Base-by-base conservation (phyloP, 2,888 invertebrate species). In the Thysanoteuthis rhombus region DNA sequence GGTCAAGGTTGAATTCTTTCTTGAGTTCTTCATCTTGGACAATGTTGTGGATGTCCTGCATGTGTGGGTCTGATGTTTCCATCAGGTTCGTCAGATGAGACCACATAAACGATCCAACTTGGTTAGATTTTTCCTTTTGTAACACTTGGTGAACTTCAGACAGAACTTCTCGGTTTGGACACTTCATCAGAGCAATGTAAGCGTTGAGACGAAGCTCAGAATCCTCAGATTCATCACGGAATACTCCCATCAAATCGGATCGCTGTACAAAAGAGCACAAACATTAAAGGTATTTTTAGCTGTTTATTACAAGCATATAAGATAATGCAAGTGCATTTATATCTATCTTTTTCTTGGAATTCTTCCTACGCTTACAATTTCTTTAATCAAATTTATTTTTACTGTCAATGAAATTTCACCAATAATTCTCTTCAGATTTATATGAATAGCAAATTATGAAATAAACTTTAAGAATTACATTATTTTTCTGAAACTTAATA, bases 61-160 rank as follows among this genome's bases (percentile, higher is more conserved):
- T 98, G 89, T 98, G 98, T 0, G 99, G 99, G 5, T 98, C 98
- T 0, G 98, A 98, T 0, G 99, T 98, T 95, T 98, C 98, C 94
- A 98, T 98, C 90, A 99, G 97, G 97, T 99, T 99, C 95, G 98
- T 98, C 93, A 99, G 97, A 97, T 99, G 99, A 93, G 99, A 99
- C 99, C 99, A 99, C 8, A 99, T 98, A 97, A 99, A 99, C 12
- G 99, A 99, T 28, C 99, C 99, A 52, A 99, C 99, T 98, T 99
- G 99, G 94, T 97, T 96, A 89, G 95, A 95, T 93, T 96, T 94
- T 94, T 97, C 97, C 10, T 93, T 95, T 93, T 95, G 94, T 75
- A 96, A 95, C 0, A 94, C 94, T 16, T 93, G 93, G 96, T 98
- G 98, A 91, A 99, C 98, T 93, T 98, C 98, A 93, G 98, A 97